Base-by-base conservation (phyloP, 2,797 vertebrate genomes). In the Capromys pilorides region DNA sequence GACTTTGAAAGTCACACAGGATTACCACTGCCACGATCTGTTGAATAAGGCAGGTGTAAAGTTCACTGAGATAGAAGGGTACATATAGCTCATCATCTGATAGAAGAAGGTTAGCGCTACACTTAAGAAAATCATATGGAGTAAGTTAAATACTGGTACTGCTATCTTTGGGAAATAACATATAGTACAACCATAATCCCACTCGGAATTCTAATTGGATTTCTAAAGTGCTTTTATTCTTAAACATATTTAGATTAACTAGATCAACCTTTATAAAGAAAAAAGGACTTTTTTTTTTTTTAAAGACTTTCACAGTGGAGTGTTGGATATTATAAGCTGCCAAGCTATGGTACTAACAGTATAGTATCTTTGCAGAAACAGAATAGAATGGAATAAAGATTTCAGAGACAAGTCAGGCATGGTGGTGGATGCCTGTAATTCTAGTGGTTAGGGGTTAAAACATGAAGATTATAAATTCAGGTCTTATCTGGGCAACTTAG, bases 191-290 rank as follows among this genome's bases (percentile, higher is more conserved):
- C 62, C 69, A 51, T 39, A 77, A 0, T 61, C n/a, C 39, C 67
- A 57, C 84, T 95, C 67, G 79, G 82, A 90, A 86, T 90, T 89
- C 78, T 83, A 86, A 67, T 33, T 90, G 90, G 19, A 24, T 41
- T 64, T 69, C 69, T 41, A 12, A n/a, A 89, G 69, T 67, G 26
- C 22, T 91, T 95, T 81, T 51, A 90, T 94, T 93, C 28, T 90
- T 91, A 86, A 96, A 71, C 39, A 10, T 77, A 93, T 94, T 91
- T 84, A 71, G 59, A 91, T 82, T 92, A 85, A 62, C 64, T 67
- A 88, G 93, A 36, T 90, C 39, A 93, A 73, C 57, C 75, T 89
- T 83, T 57, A 77, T 69, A 78, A 91, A 91, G 9, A 96, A 69
- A 51, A 66, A 69, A 85, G 80, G 88, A 13, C 45, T 45, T 45